Evolutionary conservation across 2,113 vertebrate species (phyloP).

Genomic region (Balaenoptera acutorostrata): DNA sequence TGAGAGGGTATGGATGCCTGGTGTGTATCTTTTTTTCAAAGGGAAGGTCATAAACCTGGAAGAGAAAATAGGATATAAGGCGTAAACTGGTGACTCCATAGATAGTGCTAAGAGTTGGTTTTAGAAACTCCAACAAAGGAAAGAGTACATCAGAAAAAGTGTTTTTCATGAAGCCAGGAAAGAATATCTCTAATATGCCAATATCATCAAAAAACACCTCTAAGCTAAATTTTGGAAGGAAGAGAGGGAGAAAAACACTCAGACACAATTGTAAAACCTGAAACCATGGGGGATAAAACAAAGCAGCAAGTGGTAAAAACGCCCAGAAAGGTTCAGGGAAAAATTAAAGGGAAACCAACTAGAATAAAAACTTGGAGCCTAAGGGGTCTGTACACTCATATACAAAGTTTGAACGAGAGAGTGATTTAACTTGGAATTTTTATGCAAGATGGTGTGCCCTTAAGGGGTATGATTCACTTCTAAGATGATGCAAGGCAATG

Average conservation of each 20-base stretch:
- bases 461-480: background rate
- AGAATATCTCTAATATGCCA: background rate
- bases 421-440: background rate
- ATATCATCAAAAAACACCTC: background rate
- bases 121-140: background rate
- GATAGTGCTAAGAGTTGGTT: background rate
- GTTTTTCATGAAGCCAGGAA: background rate
- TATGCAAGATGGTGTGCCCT: background rate
- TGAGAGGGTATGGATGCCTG: background rate
- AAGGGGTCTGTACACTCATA: background rate
- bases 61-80: background rate
- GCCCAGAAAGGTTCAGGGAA: background rate
- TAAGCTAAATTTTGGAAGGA: background rate
- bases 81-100: background rate
- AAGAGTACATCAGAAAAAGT: background rate
- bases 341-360: background rate
- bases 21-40: background rate
- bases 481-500: background rate
- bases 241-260: background rate
- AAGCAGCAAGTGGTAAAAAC: constrained; percentile 17
- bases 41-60: background rate
- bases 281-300: background rate
- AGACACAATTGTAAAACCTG: background rate
- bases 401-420: background rate
- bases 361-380: background rate